A percentile compares a stretch with the other conserved stretches of the same genome.
These are phyloP conservation scores for Condylostylus longicornis DNA, from an alignment of 1,140 invertebrate genomes.

Conservation along the genomic window DNA sequence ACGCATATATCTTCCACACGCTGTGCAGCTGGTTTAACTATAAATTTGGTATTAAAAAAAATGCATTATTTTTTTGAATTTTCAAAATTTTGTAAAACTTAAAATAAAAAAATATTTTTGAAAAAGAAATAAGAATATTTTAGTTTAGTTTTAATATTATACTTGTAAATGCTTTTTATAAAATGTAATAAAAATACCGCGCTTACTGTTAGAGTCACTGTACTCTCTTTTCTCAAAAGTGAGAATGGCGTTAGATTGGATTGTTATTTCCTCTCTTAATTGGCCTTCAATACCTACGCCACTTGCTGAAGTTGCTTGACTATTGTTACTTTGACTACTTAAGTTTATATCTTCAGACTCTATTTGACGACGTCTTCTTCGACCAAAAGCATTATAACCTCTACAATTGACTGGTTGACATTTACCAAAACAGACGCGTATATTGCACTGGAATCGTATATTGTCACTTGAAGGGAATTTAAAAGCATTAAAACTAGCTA, in stretches of 20 bases:
- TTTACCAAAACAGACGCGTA: constrained; percentile 85
- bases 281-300: constrained; percentile 51
- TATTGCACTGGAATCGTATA: constrained; percentile 90
- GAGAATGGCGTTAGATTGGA: constrained; percentile 79
- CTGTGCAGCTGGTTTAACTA: constrained; percentile 43
- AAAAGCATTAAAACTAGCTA: constrained; percentile 84
- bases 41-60: no score
- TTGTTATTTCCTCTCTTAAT: constrained; percentile 80
- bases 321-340: constrained; percentile 43
- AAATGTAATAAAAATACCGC: background rate
- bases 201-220: constrained; percentile 53
- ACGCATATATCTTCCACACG: constrained; percentile 77
- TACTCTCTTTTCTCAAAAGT: constrained; percentile 66
- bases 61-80: background rate
- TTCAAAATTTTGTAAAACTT: background rate
- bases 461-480: constrained; percentile 92
- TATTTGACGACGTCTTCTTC: constrained; percentile 49
- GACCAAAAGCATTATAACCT: constrained; percentile 75
- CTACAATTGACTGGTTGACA: constrained; percentile 90
- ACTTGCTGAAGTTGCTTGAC: constrained; percentile 38
- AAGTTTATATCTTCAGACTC: no score
- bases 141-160: background rate
- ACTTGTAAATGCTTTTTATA: background rate
- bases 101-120: background rate
- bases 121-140: background rate